A percentile compares a stretch with the other conserved stretches of the same genome.
Evolutionary conservation across 53 echinoderm and acorn worm genomes (phyloP).

Genomic region (Echinometra lucunter): DNA sequence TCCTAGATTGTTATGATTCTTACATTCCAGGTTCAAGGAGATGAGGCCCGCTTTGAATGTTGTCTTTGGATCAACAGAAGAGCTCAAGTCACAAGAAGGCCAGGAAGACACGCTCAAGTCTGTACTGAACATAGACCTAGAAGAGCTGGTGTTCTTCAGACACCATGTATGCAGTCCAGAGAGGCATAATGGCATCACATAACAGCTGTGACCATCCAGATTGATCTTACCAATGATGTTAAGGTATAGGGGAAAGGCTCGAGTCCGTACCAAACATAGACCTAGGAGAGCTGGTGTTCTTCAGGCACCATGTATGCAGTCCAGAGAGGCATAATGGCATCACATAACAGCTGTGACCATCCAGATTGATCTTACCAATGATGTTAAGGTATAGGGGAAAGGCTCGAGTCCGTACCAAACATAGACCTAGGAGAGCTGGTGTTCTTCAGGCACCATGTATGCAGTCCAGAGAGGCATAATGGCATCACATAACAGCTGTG

Average conservation of each 20-base stretch:
- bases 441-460: conserved; percentile 23
- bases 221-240: too few species aligned
- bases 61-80: conserved; percentile 7
- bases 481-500: too few species aligned
- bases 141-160: conserved; percentile 17
- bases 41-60: neutral
- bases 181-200: neutral
- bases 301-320: conserved; percentile 15
- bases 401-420: neutral
- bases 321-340: too few species aligned
- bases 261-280: neutral
- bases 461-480: neutral
- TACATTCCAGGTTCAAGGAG: neutral
- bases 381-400: too few species aligned
- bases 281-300: neutral
- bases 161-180: conserved; percentile 18
- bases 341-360: too few species aligned
- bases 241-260: neutral
- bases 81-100: neutral
- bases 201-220: neutral
- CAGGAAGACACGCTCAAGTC: neutral
- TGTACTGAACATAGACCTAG: conserved; percentile 2
- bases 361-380: too few species aligned
- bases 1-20: neutral
- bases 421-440: conserved; percentile 11